Evolutionary conservation across 2,113 vertebrate species (phyloP).

Genomic region (Desmodus rotundus): DNA sequence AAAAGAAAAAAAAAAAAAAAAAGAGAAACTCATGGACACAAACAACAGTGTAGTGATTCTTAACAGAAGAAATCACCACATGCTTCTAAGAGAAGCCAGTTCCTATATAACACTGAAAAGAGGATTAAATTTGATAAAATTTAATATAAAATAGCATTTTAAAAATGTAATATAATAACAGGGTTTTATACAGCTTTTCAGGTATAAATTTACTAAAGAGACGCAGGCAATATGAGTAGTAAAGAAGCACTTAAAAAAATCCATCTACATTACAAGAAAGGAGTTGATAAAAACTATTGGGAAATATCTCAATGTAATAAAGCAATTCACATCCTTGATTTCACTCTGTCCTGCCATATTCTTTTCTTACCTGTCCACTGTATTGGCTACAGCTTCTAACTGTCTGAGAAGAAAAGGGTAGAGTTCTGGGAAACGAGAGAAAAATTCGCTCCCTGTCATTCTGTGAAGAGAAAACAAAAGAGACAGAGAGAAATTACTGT

Average conservation of each 20-base stretch:
- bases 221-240: not conserved
- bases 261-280: not conserved
- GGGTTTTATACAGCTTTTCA: conserved; percentile 20
- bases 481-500: not conserved
- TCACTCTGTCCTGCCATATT: not conserved
- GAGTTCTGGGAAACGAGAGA: conserved; percentile 93
- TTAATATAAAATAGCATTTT: not conserved
- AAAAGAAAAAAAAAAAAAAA: no score
- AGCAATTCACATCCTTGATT: not conserved
- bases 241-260: not conserved
- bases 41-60: not conserved
- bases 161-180: not conserved
- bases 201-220: not conserved
- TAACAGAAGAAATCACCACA: not conserved
- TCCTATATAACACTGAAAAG: not conserved
- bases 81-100: conserved; percentile 1
- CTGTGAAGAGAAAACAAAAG: conserved; percentile 75
- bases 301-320: not conserved
- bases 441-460: conserved; percentile 97
- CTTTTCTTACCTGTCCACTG: conserved; percentile 88
- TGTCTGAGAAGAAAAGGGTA: conserved; percentile 94
- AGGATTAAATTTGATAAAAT: not conserved
- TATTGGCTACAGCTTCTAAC: conserved; percentile 86
- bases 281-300: not conserved
- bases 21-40: no score